Base-by-base conservation (phyloP, 2,113 vertebrate species). In the Colistium nudipinnis region DNA sequence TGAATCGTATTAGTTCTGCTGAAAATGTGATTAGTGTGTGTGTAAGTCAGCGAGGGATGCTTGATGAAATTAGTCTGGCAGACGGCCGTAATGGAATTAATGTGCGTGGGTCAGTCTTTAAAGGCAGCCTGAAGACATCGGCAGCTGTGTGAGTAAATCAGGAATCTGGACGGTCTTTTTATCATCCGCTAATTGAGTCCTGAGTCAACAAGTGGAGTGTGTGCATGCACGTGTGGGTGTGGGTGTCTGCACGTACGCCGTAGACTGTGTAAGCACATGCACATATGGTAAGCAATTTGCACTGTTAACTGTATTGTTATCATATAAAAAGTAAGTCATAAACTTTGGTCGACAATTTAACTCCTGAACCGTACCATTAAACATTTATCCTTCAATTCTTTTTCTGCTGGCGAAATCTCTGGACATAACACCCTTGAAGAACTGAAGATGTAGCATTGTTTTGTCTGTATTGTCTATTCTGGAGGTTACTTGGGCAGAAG, bases 101-200 rank as follows among this genome's bases (percentile, higher is more conserved):
- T 13, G 70, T 57, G 47, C 45, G 60, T 19, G 48, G 71, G 30
- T 67, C 67, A 51, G 76, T 63, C 81, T 86, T 63, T 43, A 20
- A 64, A 57, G 66, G 31, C 39, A 3, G 62, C 67, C 79, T 69
- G 68, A 80, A 52, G 70, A 80, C 80, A 83, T 86, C 72, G 78
- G 68, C 78, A 55, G 69, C 76, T 81, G 81, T 63, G 80, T 71
- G 80, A 76, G 76, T 28, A 22, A 91, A 72, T 89, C 52, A 62
- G 76, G 51, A 60, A 69, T 59, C 62, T 36, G 63, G 75, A 39
- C 57, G 22, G 30, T 80, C 79, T 82, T 86, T 91, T 86, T 84
- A 89, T 88, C 83, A 74, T 70, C 70, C 56, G 20, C 56, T 88
- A 88, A 92, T 89, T 85, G 80, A 92, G 86, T 79, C 45, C 73